Conservation (phyloP, 2,797 vertebrate genomes). For the Limosa lapponica region DNA sequence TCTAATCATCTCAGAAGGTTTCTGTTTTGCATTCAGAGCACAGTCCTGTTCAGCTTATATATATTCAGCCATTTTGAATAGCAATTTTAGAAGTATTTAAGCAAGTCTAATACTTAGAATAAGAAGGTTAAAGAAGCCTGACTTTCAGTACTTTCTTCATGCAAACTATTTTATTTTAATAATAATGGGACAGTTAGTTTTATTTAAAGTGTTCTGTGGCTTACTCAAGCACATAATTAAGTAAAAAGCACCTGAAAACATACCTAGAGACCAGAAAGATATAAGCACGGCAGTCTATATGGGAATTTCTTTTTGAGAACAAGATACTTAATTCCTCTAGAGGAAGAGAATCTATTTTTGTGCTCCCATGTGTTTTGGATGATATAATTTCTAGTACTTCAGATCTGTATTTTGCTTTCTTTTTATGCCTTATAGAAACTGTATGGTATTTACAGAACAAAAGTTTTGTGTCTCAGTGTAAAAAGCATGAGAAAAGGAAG, state of each 20-base stretch:
- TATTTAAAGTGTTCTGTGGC: slow-evolving; percentile 10
- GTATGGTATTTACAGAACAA: not conserved
- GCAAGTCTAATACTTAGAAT: not conserved
- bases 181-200: not conserved
- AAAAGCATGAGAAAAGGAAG: not conserved
- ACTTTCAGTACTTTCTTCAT: not conserved
- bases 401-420: not conserved
- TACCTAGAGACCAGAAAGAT: not conserved
- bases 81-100: not conserved
- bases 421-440: not conserved
- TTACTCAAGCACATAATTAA: slow-evolving; percentile 12
- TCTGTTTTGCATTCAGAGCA: slow-evolving; percentile 6
- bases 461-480: not conserved
- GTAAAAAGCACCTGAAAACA: not conserved
- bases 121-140: slow-evolving; percentile 26
- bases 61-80: slow-evolving; percentile 6
- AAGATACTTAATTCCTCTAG: not conserved
- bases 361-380: not conserved
- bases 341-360: not conserved
- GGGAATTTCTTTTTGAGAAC: not conserved
- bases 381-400: not conserved
- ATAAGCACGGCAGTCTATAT: not conserved
- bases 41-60: not conserved
- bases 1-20: not conserved
- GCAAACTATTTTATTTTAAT: slow-evolving; percentile 12